These are phyloP conservation scores for Hippocampus zosterae DNA, from an alignment of 2,113 vertebrate genomes.

Conservation along the genomic window DNA sequence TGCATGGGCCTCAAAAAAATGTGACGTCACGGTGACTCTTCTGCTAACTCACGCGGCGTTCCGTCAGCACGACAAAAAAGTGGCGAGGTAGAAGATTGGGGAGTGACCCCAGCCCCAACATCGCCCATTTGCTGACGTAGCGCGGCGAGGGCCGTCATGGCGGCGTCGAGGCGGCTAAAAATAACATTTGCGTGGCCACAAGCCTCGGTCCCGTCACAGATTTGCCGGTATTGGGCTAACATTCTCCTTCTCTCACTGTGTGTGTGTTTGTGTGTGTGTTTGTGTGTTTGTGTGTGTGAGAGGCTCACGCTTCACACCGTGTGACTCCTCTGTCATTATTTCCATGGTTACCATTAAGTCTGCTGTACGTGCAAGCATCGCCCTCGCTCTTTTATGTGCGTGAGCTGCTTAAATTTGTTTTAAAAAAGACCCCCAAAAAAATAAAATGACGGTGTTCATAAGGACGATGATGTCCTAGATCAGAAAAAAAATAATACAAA, in stretches of 20 bases:
- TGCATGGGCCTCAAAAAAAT: no score
- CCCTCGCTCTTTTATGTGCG: conserved; percentile 17
- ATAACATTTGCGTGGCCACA: background rate
- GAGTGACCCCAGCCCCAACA: no score
- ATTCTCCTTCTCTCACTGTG: conserved; percentile 12
- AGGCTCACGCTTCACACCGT: conserved; percentile 44
- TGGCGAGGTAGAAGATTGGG: no score
- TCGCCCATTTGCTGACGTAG: background rate
- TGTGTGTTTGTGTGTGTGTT: conserved; percentile 11
- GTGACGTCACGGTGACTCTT: no score
- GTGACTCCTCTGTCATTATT: conserved; percentile 76
- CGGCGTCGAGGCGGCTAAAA: background rate
- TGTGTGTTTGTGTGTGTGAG: conserved; percentile 9
- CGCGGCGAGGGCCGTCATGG: background rate
- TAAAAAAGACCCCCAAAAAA: background rate
- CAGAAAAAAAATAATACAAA: background rate
- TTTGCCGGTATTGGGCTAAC: conserved; percentile 28
- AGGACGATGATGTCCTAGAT: background rate
- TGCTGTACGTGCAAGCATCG: conserved; percentile 66
- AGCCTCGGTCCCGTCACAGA: background rate
- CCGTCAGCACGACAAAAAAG: background rate
- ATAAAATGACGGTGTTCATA: background rate
- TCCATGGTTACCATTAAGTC: conserved; percentile 78
- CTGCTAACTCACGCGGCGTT: background rate
- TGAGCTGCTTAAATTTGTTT: conserved; percentile 29